Percentiles rank a stretch among this genome's conserved stretches.
Evolutionary conservation across 2,888 invertebrate genomes (phyloP).

Genomic region (Disparrhopalites patrizii): DNA sequence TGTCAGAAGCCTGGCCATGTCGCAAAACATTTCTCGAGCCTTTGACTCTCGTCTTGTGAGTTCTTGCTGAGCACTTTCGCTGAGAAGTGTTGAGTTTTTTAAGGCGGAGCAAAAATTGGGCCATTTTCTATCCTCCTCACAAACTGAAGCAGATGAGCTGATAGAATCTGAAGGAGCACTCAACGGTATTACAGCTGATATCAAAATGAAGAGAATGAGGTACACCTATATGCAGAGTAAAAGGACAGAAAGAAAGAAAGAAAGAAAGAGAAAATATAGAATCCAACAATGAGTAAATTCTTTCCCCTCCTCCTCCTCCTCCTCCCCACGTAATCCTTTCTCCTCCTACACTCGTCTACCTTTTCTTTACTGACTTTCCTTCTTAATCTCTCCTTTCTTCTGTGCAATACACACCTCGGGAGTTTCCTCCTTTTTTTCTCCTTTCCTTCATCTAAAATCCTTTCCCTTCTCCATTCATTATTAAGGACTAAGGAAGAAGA

Average conservation of each 20-base stretch:
- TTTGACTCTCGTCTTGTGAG: constrained; percentile 31
- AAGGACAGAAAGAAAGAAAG: too few species aligned
- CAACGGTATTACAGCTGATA: constrained; percentile 27
- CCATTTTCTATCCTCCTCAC: constrained; percentile 36
- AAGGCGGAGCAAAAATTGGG: constrained; percentile 41
- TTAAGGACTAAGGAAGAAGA: too few species aligned
- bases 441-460: too few species aligned
- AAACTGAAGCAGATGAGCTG: constrained; percentile 25
- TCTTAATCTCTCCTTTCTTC: too few species aligned
- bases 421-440: too few species aligned
- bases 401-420: too few species aligned
- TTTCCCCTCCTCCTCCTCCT: not conserved
- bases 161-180: constrained; percentile 25
- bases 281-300: not conserved
- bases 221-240: constrained; percentile 26
- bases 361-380: too few species aligned
- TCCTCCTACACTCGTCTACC: too few species aligned
- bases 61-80: constrained; percentile 32
- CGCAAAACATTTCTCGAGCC: constrained; percentile 43
- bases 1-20: constrained; percentile 42
- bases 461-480: too few species aligned
- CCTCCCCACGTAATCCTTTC: too few species aligned
- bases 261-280: too few species aligned
- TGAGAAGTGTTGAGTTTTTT: constrained; percentile 39
- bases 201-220: constrained; percentile 30